Percentiles rank a stretch among this genome's conserved stretches.
These are phyloP conservation scores for Achlya flavicornis DNA, from an alignment of 2,888 invertebrate species.

Conservation along the genomic window DNA sequence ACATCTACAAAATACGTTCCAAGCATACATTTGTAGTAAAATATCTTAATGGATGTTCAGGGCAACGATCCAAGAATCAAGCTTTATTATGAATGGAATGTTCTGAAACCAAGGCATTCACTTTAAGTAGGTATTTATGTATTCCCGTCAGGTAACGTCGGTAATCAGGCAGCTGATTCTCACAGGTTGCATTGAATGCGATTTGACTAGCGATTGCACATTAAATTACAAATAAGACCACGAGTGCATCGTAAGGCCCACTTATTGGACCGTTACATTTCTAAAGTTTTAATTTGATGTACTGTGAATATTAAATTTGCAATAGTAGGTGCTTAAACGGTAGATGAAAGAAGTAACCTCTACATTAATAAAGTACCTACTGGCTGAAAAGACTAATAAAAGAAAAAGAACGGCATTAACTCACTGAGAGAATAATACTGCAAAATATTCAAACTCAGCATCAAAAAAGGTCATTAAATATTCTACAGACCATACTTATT, in stretches of 20 bases:
- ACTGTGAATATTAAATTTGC: conserved; percentile 10
- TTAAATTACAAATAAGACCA: conserved; percentile 63
- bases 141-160: conserved; percentile 53
- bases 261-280: conserved; percentile 31
- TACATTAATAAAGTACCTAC: no score
- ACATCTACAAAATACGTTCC: neutral
- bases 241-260: conserved; percentile 37
- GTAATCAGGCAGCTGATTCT: conserved; percentile 66
- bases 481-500: conserved; percentile 16
- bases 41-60: neutral
- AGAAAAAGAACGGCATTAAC: no score
- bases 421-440: no score
- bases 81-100: conserved; percentile 21
- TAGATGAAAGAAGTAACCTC: no score
- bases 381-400: no score
- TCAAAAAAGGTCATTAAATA: no score
- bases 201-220: conserved; percentile 56
- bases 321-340: neutral
- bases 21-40: neutral
- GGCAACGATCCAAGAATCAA: neutral
- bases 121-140: conserved; percentile 27
- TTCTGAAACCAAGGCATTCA: conserved; percentile 18
- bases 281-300: conserved; percentile 18
- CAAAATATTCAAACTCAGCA: no score
- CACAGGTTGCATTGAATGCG: conserved; percentile 59